Base-by-base conservation (phyloP, 2,113 vertebrate genomes). In the Calypte anna region DNA sequence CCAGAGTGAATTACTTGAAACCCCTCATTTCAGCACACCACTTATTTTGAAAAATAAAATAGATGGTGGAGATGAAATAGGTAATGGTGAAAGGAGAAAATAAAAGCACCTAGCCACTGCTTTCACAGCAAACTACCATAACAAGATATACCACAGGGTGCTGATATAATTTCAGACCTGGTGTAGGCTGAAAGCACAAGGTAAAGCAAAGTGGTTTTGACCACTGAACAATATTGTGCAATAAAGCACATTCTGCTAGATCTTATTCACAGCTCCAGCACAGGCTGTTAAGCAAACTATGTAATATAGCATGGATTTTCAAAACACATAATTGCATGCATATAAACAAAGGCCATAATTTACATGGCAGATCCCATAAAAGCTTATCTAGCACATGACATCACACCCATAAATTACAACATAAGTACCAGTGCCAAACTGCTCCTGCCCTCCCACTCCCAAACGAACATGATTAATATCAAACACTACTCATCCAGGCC, bases 311-410 rank as follows among this genome's bases (percentile, higher is more conserved):
- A 50, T 43, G 90, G 90, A 92, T 63, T 90, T 93, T 69, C 92
- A 82, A 95, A 97, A 94, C 95, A 96, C 95, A 92, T 88, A 94
- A 97, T 21, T 90, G 91, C 95, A 96, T 21, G 7, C 83, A 91
- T 24, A 92, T 90, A 97, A 97, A 94, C 82, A 95, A 67, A 94
- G 80, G 81, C 70, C 72, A 17, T 96, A 70, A 97, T 97, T 96
- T 88, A 91, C 91, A 63, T 10, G 54, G 91, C 91, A 86, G 81
- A 82, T 90, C 86, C 77, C 83, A 92, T 90, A 92, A 93, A 88
- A 97, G 88, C 87, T 94, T 96, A 97, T 89, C 92, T 93, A 38
- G 67, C 15, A 0, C 28, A 14, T 73, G 84, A 95, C 55, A 51
- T 96, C 95, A 90, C 83, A 92, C 86, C 59, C 53, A 38, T 94